Base-by-base conservation (phyloP, 2,888 invertebrate species). In the Spilarctia lutea region DNA sequence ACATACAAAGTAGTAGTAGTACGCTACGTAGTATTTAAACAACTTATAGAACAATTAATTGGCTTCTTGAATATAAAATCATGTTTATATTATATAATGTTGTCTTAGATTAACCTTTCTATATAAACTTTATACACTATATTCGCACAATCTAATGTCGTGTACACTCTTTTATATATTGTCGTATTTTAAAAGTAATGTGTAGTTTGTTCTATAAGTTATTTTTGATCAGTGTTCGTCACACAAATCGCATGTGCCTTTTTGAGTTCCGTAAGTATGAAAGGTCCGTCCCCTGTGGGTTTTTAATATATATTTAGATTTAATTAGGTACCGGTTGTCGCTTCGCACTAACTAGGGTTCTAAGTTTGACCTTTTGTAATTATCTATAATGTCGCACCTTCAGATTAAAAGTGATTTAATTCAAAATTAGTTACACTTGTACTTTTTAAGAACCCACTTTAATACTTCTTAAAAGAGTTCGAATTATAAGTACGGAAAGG, bases 231-330 rank as follows among this genome's bases (percentile, higher is more conserved):
- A 79, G 73, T 69, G 56, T 73, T 70, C 18, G 69, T 75, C 73
- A 72, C 68, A 73, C 73, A 69, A 75, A 77, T 45, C 20, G 74
- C 71, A 70, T 79, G 87, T 88, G 87, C 85, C 86, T 83, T 85
- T 83, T 75, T 52, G 86, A 86, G 88, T 89, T 89, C 89, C 87
- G 86, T 88, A 86, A 82, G 86, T 74, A 69, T 70, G 39, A 78
- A 76, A 78, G 77, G 78, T 86, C 87, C 87, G 86, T 87, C 86
- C 87, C 72, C 68, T 65, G 65, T 72, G 52, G 52, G 70, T 20
- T 65, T 65, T 70, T 24, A 33, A 30, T 76, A 39, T 52, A 77
- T 72, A 42, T 33, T 39, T 74, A 74, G 56, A 71, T 20, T 70
- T 74, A 67, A 42, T 74, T 74, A 70, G 42, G 71, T 67, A 71